Evolutionary conservation across 2,888 invertebrate species (phyloP).

Genomic region (Cremastinae sp.): DNA sequence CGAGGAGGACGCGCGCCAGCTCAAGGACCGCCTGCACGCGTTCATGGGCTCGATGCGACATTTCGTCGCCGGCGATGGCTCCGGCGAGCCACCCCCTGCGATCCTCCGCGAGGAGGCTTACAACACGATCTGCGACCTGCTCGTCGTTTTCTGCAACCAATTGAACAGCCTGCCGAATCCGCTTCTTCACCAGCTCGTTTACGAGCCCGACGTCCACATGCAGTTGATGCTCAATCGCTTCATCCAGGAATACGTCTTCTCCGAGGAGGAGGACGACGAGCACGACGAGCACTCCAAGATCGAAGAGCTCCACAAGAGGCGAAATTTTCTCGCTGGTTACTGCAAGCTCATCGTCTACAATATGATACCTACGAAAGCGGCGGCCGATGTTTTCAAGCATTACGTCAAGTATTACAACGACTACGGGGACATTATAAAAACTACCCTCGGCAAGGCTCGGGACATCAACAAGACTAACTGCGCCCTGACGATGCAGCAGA

Average conservation of each 20-base stretch:
- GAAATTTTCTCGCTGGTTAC: slow-evolving; percentile 97
- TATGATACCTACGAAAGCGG: slow-evolving; percentile 94
- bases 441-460: slow-evolving; percentile 96
- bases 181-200: slow-evolving; percentile 85
- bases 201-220: slow-evolving; percentile 90
- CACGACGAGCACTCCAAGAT: slow-evolving; percentile 97
- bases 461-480: slow-evolving; percentile 99
- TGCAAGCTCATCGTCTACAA: slow-evolving; percentile 99
- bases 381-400: slow-evolving; percentile 97
- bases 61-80: slow-evolving; percentile 86
- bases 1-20: slow-evolving; percentile 83
- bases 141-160: slow-evolving; percentile 96
- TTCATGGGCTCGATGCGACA: slow-evolving; percentile 88
- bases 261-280: slow-evolving; percentile 94
- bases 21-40: slow-evolving; percentile 87
- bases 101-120: slow-evolving; percentile 86
- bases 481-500: slow-evolving; percentile 95
- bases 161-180: slow-evolving; percentile 82
- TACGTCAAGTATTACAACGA: slow-evolving; percentile 99
- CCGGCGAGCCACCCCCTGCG: slow-evolving; percentile 83
- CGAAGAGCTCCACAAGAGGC: slow-evolving; percentile 96
- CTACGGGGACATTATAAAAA: slow-evolving; percentile 99
- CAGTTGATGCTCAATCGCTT: slow-evolving; percentile 93
- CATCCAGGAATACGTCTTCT: slow-evolving; percentile 96
- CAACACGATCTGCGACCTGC: slow-evolving; percentile 96